Evolutionary conservation across 2,888 invertebrate genomes (phyloP).

Genomic region (Cantharis nigra): DNA sequence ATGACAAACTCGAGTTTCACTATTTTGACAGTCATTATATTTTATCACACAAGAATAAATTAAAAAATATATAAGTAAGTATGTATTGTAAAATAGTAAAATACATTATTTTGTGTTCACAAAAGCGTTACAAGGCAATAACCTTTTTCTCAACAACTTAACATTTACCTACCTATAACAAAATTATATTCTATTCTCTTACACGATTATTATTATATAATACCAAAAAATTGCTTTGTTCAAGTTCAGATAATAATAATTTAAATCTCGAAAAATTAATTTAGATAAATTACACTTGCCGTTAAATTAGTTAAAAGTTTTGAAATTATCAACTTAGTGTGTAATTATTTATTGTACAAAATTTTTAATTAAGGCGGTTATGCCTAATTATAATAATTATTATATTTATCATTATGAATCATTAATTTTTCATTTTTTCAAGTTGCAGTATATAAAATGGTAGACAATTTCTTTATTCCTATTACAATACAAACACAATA

Average conservation of each 20-base stretch:
- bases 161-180: not conserved
- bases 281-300: not conserved
- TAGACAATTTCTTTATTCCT: not conserved
- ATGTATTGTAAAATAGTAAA: constrained; percentile 13
- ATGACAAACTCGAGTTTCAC: constrained; percentile 29
- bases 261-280: not conserved
- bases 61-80: constrained; percentile 19
- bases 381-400: not conserved
- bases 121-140: constrained; percentile 26
- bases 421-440: not conserved
- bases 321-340: not conserved
- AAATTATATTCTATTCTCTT: not conserved
- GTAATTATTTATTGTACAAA: not conserved
- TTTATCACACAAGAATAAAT: constrained; percentile 31
- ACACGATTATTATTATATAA: not conserved
- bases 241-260: not conserved
- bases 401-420: not conserved
- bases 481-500: not conserved
- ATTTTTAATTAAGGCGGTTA: not conserved
- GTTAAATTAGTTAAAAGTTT: not conserved
- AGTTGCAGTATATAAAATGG: not conserved
- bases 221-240: not conserved
- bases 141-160: constrained; percentile 10
- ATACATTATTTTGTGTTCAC: constrained; percentile 7
- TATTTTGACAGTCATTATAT: constrained; percentile 30